Evolutionary conservation across 2,113 vertebrate genomes (phyloP).

Genomic region (Crotophaga sulcirostris): DNA sequence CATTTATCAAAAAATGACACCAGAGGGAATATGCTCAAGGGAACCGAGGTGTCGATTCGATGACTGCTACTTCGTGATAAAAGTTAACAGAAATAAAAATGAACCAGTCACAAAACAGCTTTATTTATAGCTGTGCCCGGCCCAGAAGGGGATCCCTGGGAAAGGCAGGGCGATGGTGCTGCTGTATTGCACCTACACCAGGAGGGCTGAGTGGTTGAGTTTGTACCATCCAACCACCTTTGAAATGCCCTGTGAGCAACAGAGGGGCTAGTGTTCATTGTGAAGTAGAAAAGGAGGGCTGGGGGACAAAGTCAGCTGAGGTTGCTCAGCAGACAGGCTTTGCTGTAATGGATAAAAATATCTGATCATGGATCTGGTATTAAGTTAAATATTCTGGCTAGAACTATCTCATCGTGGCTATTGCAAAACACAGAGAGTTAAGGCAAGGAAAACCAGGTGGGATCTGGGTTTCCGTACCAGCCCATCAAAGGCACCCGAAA

Average conservation of each 20-base stretch:
- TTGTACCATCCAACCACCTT: background rate
- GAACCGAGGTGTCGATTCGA: conserved; percentile 56
- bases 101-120: conserved; percentile 49
- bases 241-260: background rate
- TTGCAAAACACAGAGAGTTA: rapidly evolving
- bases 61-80: conserved; percentile 52
- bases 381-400: background rate
- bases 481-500: background rate
- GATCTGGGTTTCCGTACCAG: background rate
- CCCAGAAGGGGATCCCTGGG: conserved; percentile 26
- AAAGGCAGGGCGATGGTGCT: background rate
- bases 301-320: background rate
- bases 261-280: rapidly evolving
- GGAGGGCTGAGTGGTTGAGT: too few species aligned
- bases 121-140: conserved; percentile 24
- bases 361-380: background rate
- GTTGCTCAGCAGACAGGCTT: background rate
- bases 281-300: background rate
- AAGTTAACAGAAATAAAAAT: conserved; percentile 61
- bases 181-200: rapidly evolving
- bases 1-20: conserved; percentile 70
- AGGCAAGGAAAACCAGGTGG: background rate
- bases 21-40: conserved; percentile 56
- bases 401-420: rapidly evolving
- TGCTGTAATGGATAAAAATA: background rate